Base-by-base conservation (phyloP, 2,888 invertebrate species). In the Caenorhabditis sp. region DNA sequence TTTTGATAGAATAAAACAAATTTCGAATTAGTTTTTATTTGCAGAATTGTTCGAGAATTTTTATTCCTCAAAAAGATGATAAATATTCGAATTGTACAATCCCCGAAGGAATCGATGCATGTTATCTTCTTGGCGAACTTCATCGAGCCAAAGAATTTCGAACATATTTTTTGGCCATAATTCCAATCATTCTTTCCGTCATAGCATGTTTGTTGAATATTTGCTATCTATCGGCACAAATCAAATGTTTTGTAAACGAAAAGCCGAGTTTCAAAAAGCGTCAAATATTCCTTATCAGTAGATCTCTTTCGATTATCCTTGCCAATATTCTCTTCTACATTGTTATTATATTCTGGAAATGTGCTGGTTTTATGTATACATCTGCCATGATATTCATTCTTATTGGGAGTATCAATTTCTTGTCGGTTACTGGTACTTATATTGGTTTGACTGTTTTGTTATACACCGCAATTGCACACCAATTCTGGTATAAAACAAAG, bases 131-230 rank as follows among this genome's bases (percentile, higher is more conserved):
- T 1, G 62, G 67, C 49, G 81, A 83, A 58, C 62, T 86, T 8
- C 86, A 86, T 61, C 62, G 66, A n/a, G 85, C 84, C 2, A 86
- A 86, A 70, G 82, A 83, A 27, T 86, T 84, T 65, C 84, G 86
- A 17, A 79, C 77, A 5, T 84, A 81, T 65, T 85, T 84, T 51
- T 69, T 86, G 4, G 86, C 84, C 12, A 75, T 86, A n/a, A 49
- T 86, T 2, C 86, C 86, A 8, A 71, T 86, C 0, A 72, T 86
- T 24, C 58, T 86, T 0, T 85, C 84, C 27, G 75, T 83, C 3
- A 69, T 86, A 19, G 80, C 84, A 6, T 77, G 82, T 23, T 43
- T 81, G 19, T 36, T 82, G 26, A 86, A 86, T 62, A 65, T 79
- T 17, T 50, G 77, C 19, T 84, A 85, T 73, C 55, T 83, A 14